A percentile compares a stretch with the other conserved stretches of the same genome.
Conservation (phyloP, 2,888 invertebrate genomes). For the Cataglyphis livida region DNA sequence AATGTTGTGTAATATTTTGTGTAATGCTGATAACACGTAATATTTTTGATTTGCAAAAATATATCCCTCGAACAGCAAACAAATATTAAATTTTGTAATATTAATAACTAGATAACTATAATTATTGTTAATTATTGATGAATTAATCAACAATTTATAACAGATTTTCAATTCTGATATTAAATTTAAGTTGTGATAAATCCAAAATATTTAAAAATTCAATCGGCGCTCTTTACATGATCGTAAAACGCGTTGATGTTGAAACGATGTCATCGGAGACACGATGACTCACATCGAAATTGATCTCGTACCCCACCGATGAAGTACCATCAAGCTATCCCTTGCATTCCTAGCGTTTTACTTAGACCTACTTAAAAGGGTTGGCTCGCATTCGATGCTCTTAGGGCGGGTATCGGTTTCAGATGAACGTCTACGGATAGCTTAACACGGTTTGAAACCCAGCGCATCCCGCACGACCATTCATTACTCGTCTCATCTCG, state of each 20-base stretch:
- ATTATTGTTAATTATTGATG: neutral
- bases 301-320: conserved; percentile 69
- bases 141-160: neutral
- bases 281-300: conserved; percentile 75
- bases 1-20: neutral
- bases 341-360: conserved; percentile 77
- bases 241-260: conserved; percentile 26
- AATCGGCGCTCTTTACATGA: conserved; percentile 4
- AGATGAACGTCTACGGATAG: conserved; percentile 53
- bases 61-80: neutral
- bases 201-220: neutral
- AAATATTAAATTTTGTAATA: neutral
- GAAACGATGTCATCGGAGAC: conserved; percentile 59
- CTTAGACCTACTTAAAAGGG: conserved; percentile 77
- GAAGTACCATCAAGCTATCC: conserved; percentile 69
- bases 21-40: neutral
- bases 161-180: neutral
- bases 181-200: neutral
- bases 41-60: neutral
- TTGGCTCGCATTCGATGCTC: conserved; percentile 73
- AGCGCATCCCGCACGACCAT: conserved; percentile 69
- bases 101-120: neutral
- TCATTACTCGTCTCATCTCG: conserved; percentile 67
- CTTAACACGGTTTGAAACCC: conserved; percentile 47
- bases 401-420: conserved; percentile 74